Evolutionary conservation across 2,888 invertebrate genomes (phyloP), one percentile per base, ranked within the genome.

Genomic region (Lithophane socia): DNA sequence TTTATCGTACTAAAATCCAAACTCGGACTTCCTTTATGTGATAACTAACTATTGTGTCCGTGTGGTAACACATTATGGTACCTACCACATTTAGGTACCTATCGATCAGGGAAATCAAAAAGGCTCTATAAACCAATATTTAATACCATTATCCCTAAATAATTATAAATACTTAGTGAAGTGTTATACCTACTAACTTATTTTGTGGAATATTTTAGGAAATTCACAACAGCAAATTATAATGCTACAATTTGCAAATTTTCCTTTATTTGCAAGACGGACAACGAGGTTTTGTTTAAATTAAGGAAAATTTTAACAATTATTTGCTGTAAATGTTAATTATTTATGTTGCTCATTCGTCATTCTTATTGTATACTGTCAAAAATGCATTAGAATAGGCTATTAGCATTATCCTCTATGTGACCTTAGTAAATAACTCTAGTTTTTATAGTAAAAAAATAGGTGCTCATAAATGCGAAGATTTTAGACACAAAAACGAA

Each of bases 201-300:
- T 60, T 63, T 44, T 44, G 49, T 12, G 54, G 61, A 52, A 69
- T 74, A 82, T 65, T 72, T 74, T 52, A 42, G 68, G 47, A 52
- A 64, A 77, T 37, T 68, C 49, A 52, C 71, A 76, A 66, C 29
- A 9, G 21, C 44, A 61, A 77, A 82, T 29, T 29, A 29, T 56
- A 63, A 54, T 52, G n/a, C 9, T 13, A 58, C 69, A 54, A 52
- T 75, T 76, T 47, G 52, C 24, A 61, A 67, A 68, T 84, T 82
- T 86, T 86, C 86, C 83, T 70, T 68, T 63, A 60, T 69, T 54
- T 64, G 18, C 44, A 75, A 86, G 69, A 86, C 58, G 37, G 49
- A 66, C 74, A 81, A 72, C 54, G 54, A 70, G 49, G 69, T 75
- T 86, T 70, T 60, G 72, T 84, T 54, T 16, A 64, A 85, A 86